Evolutionary conservation across 1,140 invertebrate genomes (phyloP), one percentile per base, ranked within the genome.

Genomic region (Apis cerana): DNA sequence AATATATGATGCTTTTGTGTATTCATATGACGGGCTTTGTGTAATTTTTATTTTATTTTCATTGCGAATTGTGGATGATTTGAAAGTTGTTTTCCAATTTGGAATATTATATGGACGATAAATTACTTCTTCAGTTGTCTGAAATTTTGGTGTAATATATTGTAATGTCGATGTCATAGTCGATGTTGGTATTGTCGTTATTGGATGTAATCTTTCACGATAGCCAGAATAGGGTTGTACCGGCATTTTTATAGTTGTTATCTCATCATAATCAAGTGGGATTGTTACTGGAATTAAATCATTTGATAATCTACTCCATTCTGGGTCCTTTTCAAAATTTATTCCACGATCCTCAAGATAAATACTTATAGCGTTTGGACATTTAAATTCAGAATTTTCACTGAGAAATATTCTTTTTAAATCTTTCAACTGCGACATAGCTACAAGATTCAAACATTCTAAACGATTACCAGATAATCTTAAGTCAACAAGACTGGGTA

Each of bases 401-500:
- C 80, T 91, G 9, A 94, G 13, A 48, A 92, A 92, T 0, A 94
- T 88, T n/a, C 92, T 75, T 52, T 90, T 90, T 9, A 94, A 84
- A n/a, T 90, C 85, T 5, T 27, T 50, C 8, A 94, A 48, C 0
- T 87, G 70, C 8, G 91, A 82, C 78, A 94, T 86, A 1, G 85
- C 90, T 1, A 87, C 85, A 0, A 93, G 58, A n/a, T 92, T 92
- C 8, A 94, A 33, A 15, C 93, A 94, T 61, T 90, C 74, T 4
- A 94, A 74, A 15, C 70, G 89, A 78, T 94, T 94, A 10, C 93
- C 93, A 7, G 93, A 93, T 10, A 94, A 76, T 19, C 93, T 78
- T 1, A 94, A 59, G n/a, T 94, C 93, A 0, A 92, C 89, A 2
- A 94, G 85, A 19, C 65, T 82, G 0, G 91, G 91, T 0, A 89